Evolutionary conservation across 2,888 invertebrate genomes (phyloP).

Genomic region (Chloromyia formosa): DNA sequence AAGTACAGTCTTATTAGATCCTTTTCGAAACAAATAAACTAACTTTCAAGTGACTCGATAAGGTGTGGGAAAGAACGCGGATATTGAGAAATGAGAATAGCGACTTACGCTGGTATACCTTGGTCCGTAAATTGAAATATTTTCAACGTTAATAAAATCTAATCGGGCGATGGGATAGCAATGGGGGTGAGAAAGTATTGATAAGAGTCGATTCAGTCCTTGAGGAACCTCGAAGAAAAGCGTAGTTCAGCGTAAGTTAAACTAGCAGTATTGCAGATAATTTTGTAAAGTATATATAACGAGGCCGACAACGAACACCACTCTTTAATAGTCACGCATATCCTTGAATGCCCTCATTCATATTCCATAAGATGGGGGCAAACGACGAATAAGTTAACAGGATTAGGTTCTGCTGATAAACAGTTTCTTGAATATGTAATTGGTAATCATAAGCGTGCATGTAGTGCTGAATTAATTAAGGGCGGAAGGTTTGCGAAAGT

Average conservation of each 20-base stretch:
- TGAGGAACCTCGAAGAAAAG: neutral
- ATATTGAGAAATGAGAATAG: neutral
- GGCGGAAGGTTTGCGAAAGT: neutral
- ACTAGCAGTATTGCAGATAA: neutral
- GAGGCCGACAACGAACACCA: too few relatives aligned
- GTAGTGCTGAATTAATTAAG: neutral
- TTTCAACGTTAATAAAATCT: conserved; percentile 33
- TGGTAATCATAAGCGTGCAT: conserved; percentile 27
- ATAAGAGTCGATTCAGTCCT: neutral
- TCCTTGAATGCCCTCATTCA: conserved; percentile 16
- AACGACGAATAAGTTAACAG: conserved; percentile 36
- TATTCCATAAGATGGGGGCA: conserved; percentile 8
- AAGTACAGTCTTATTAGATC: neutral
- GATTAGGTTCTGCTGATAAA: conserved; percentile 38
- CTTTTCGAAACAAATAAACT: conserved; percentile 30
- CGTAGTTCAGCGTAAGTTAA: neutral
- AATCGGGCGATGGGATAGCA: neutral
- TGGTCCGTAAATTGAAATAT: conserved; percentile 40
- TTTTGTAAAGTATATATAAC: too few relatives aligned
- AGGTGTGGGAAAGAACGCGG: neutral
- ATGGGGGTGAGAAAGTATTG: neutral
- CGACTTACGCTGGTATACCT: neutral
- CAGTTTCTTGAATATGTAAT: conserved; percentile 39
- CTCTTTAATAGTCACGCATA: neutral
- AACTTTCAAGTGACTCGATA: conserved; percentile 16